Conservation (phyloP, 2,113 vertebrate genomes). For the Mormyrus lacerda region DNA sequence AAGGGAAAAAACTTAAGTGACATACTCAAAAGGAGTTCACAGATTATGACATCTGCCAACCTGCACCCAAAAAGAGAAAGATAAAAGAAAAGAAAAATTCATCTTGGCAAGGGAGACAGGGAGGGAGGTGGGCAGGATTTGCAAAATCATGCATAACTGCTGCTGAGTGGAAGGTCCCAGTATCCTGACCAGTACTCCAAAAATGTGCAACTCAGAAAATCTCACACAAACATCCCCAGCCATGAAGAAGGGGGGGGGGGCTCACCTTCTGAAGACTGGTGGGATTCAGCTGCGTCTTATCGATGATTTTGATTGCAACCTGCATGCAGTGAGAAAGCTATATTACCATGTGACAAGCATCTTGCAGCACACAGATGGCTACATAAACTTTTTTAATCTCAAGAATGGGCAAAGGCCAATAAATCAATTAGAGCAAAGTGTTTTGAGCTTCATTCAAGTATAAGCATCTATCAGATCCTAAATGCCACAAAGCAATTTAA, state of each 20-base stretch:
- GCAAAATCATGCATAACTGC: background rate
- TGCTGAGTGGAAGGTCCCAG: background rate
- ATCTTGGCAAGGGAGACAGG: background rate
- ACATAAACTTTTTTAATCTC: background rate
- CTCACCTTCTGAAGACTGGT: slow-evolving; percentile 20
- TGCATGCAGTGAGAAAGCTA: background rate
- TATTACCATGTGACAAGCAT: background rate
- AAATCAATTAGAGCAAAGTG: background rate
- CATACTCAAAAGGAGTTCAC: background rate
- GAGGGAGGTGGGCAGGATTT: background rate
- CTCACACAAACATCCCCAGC: background rate
- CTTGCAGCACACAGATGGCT: background rate
- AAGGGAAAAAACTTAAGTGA: background rate
- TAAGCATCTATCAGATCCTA: background rate
- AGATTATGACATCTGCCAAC: background rate
- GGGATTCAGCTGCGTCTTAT: slow-evolving; percentile 20
- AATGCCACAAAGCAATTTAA: background rate
- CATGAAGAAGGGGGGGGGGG: background rate
- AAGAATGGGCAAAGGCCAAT: background rate
- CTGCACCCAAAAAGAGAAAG: background rate
- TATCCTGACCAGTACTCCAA: background rate
- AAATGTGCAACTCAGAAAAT: background rate
- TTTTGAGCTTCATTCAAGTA: background rate
- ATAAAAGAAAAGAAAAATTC: background rate
- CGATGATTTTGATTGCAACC: slow-evolving; percentile 23